Conservation (phyloP, 2,113 vertebrate species). For the Xenus cinereus region DNA sequence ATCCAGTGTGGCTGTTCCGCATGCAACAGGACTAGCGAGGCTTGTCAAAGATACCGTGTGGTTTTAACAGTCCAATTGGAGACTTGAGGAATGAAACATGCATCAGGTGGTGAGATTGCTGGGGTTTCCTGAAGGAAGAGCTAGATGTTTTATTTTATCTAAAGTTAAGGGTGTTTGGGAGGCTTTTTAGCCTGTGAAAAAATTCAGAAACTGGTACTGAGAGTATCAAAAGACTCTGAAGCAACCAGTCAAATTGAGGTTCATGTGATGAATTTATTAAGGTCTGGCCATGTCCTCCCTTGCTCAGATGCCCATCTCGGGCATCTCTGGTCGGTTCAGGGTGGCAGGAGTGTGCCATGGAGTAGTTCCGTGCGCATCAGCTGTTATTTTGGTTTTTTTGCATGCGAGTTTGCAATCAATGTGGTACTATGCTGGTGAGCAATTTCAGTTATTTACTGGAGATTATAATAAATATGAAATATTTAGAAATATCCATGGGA, state of each 20-base stretch:
- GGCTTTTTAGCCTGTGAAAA: background rate
- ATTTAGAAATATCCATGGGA: background rate
- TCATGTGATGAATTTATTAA: background rate
- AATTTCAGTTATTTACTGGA: conserved; percentile 30
- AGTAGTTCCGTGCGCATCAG: background rate
- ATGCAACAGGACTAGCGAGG: background rate
- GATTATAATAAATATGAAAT: conserved; percentile 18
- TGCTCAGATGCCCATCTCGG: background rate
- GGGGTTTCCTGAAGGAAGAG: background rate
- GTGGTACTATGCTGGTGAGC: background rate
- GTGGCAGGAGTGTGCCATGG: background rate
- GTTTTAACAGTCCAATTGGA: conserved; percentile 5
- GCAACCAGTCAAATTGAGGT: background rate
- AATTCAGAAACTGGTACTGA: background rate
- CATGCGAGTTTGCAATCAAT: background rate
- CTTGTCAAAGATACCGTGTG: background rate
- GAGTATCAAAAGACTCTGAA: background rate
- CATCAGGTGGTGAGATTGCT: background rate
- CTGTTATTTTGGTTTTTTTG: background rate
- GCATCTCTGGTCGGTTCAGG: background rate
- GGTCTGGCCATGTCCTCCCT: background rate
- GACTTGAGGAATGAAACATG: background rate
- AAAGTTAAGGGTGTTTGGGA: background rate
- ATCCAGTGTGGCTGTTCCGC: background rate
- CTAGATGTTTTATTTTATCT: background rate